A percentile compares a stretch with the other conserved stretches of the same genome.
Evolutionary conservation across 2,113 vertebrate species (phyloP).

Genomic region (Octodon degus): DNA sequence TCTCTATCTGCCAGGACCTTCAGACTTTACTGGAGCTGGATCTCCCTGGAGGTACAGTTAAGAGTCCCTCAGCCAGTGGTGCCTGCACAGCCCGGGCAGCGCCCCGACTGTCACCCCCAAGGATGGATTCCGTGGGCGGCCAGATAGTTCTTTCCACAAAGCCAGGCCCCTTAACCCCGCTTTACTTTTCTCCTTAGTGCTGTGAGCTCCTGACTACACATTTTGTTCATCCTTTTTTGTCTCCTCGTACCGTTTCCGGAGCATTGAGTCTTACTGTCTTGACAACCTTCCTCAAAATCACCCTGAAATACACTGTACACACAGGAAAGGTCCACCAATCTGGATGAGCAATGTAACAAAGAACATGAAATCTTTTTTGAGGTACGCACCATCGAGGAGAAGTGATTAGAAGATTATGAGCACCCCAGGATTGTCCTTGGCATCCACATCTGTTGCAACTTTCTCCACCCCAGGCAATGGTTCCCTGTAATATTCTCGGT

Average conservation of each 20-base stretch:
- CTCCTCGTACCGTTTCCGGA: background rate
- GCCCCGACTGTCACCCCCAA: background rate
- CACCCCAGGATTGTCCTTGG: background rate
- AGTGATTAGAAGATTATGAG: background rate
- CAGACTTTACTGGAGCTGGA: background rate
- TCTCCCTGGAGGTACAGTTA: background rate
- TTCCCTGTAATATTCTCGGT: background rate
- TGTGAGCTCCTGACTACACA: background rate
- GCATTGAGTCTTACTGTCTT: background rate
- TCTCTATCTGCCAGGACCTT: background rate
- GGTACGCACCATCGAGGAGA: background rate
- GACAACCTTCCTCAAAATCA: background rate
- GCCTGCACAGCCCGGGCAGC: background rate
- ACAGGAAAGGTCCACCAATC: background rate
- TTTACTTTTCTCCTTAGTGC: background rate
- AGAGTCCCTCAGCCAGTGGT: background rate
- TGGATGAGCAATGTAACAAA: background rate
- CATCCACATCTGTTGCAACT: background rate
- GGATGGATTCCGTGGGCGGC: background rate
- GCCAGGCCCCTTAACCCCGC: background rate
- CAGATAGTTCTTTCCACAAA: background rate
- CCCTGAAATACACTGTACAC: background rate
- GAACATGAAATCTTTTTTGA: background rate
- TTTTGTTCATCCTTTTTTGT: slow-evolving; percentile 8
- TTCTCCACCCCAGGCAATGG: background rate